Evolutionary conservation across 2,888 invertebrate genomes (phyloP), one percentile per base, ranked within the genome.

Genomic region (Aquatica leii): DNA sequence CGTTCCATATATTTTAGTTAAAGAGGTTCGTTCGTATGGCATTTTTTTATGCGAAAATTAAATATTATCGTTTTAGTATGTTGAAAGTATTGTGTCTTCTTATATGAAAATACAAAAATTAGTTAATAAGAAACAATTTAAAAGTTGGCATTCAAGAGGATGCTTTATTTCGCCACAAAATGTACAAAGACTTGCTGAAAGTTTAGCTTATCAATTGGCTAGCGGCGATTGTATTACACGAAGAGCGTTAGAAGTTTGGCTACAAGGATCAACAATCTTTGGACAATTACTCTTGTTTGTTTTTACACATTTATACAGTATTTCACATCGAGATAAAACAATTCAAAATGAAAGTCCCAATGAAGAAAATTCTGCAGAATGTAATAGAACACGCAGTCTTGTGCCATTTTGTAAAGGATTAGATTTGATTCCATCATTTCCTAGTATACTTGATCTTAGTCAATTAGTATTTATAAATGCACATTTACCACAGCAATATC

Each of bases 401-500:
- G 76, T 86, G 60, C 85, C 85, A 1, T 75, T 81, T 41, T 86
- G 85, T 75, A 78, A 81, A 84, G 92, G 91, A 64, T 80, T 92
- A 52, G 90, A 90, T 62, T 84, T 88, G 59, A 90, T 89, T 80
- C 91, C 91, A 0, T 90, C 91, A 72, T 92, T 92, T 81, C 90
- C 91, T 0, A 91, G 91, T 66, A 86, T 90, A 75, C 79, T 88
- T 41, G 92, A 92, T 78, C 83, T 93, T 56, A 88, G 91, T 1
- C 91, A 92, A 79, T 88, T 94, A 55, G 86, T 92, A 61, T 93
- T 92, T 84, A 84, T 96, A 34, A 95, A 93, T 83, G 87, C 88
- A 40, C 88, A 91, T 76, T 82, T 97, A 56, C 94, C 95, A 0
- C 85, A 86, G 64, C 88, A 90, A 66, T 85, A 89, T 68, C 90